A percentile compares a stretch with the other conserved stretches of the same genome.
Conservation (phyloP, 2,113 vertebrate species). For the Cottus gobio region DNA sequence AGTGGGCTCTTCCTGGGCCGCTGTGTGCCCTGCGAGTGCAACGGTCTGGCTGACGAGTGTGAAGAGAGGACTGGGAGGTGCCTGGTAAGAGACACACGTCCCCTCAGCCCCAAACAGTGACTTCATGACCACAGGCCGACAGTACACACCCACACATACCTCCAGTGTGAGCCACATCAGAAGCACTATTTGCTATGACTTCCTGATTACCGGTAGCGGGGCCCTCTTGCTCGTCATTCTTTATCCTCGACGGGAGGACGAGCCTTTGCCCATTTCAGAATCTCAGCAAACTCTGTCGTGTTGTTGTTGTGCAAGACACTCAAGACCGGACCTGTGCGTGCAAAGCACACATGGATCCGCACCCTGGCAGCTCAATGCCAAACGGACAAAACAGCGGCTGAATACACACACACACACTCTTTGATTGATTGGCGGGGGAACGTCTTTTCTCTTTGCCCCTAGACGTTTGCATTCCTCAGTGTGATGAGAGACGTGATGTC, state of each 20-base stretch:
- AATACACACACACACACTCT: constrained; percentile 9
- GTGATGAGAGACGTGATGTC: constrained; percentile 19
- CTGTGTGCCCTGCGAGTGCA: constrained; percentile 91
- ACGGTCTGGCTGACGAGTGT: constrained; percentile 88
- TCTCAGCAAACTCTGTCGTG: constrained; percentile 16
- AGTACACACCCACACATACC: not conserved
- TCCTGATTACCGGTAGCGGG: not conserved
- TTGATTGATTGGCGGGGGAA: not conserved
- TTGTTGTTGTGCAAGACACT: constrained; percentile 53
- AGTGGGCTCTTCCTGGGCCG: constrained; percentile 76
- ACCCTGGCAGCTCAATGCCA: constrained; percentile 23
- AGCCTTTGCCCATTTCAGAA: constrained; percentile 20
- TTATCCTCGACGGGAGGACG: not conserved
- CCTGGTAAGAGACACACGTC: constrained; percentile 84
- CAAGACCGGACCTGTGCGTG: constrained; percentile 65
- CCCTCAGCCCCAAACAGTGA: not conserved
- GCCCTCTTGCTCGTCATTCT: not conserved
- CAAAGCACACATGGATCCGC: constrained; percentile 6
- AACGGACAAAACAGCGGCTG: constrained; percentile 6
- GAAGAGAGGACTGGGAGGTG: constrained; percentile 90
- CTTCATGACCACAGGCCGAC: not conserved
- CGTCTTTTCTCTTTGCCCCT: not conserved
- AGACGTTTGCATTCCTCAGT: constrained; percentile 18
- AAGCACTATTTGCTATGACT: not conserved
- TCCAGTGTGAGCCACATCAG: constrained; percentile 24